phyloP scores from a whole-genome alignment of 1,140 invertebrate genomes.

The Cotesia typhae region DNA sequence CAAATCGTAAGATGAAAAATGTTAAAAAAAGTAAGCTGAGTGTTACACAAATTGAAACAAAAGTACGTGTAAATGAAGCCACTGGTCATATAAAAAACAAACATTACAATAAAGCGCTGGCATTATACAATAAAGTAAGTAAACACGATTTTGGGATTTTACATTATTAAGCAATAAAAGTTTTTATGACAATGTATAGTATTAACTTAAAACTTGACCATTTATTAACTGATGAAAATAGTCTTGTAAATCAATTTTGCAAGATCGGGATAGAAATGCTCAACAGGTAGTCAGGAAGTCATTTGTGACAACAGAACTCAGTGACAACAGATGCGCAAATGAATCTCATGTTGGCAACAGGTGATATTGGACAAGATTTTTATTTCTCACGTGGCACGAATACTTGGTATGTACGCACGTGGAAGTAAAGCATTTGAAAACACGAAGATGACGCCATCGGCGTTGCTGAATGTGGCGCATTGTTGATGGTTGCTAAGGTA shows the following conservation, averaged over 20 bases:
- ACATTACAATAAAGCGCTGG: constrained; percentile 73
- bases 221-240: background rate
- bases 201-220: background rate
- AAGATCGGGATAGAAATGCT: background rate
- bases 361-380: constrained; percentile 20
- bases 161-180: background rate
- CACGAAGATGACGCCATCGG: constrained; percentile 31
- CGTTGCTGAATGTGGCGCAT: constrained; percentile 42
- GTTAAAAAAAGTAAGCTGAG: constrained; percentile 30
- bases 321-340: constrained; percentile 25
- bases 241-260: no score
- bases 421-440: constrained; percentile 7
- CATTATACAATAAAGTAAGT: constrained; percentile 74
- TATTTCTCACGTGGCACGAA: constrained; percentile 22
- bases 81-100: constrained; percentile 75
- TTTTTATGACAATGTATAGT: background rate
- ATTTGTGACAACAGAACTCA: background rate
- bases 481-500: constrained; percentile 64
- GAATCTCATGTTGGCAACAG: constrained; percentile 28
- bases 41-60: constrained; percentile 55
- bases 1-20: constrained; percentile 30
- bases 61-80: constrained; percentile 74
- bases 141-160: constrained; percentile 19
- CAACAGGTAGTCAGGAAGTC: constrained; percentile 25
- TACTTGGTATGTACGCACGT: constrained; percentile 7